phyloP scores from a whole-genome alignment of 2,888 invertebrate genomes.

The Eilema sororculum region DNA sequence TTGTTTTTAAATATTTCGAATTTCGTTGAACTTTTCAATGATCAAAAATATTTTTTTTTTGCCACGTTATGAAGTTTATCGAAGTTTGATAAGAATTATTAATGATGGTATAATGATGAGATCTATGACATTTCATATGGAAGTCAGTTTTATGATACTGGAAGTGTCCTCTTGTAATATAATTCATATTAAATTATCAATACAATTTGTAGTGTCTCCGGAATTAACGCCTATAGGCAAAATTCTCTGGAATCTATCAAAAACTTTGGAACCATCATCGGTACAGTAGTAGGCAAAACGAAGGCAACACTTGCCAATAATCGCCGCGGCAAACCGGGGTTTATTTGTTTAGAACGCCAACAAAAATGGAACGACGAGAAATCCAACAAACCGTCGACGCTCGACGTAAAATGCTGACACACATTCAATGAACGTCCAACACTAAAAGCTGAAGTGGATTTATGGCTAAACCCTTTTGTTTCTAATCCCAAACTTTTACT shows the following conservation, averaged over 20 bases:
- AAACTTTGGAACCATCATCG: constrained; percentile 37
- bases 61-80: too few relatives aligned
- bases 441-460: constrained; percentile 50
- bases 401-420: constrained; percentile 49
- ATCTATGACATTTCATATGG: too few relatives aligned
- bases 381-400: constrained; percentile 54
- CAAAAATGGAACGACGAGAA: constrained; percentile 56
- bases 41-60: too few relatives aligned
- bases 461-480: constrained; percentile 47
- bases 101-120: too few relatives aligned
- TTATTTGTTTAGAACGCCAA: constrained; percentile 58
- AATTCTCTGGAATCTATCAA: constrained; percentile 23
- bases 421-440: constrained; percentile 52
- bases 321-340: constrained; percentile 49
- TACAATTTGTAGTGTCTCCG: too few relatives aligned
- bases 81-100: not conserved
- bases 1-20: too few relatives aligned
- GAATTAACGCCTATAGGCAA: too few relatives aligned
- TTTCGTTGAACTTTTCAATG: not conserved
- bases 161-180: not conserved
- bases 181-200: not conserved
- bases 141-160: too few relatives aligned
- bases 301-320: constrained; percentile 56
- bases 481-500: constrained; percentile 33
- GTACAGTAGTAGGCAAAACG: constrained; percentile 44